Evolutionary conservation across 1,140 invertebrate species (phyloP).

Genomic region (Chionoecetes opilio): DNA sequence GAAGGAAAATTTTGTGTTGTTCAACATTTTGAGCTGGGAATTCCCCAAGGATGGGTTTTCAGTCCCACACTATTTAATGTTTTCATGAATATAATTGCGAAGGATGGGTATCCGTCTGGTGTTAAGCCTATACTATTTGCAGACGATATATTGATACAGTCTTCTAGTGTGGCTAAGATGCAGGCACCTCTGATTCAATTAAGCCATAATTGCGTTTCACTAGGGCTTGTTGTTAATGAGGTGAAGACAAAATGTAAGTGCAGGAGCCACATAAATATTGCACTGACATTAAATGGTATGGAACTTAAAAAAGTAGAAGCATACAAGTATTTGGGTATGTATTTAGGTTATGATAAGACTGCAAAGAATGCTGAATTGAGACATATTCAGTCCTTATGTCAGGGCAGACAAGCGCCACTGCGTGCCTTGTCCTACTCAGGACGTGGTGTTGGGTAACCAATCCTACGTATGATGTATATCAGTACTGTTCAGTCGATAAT

Average conservation of each 20-base stretch:
- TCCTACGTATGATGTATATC: too few relatives aligned
- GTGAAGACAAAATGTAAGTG: not conserved
- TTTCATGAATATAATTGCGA: not conserved
- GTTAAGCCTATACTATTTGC: not conserved
- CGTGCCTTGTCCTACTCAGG: too few relatives aligned
- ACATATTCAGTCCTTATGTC: too few relatives aligned
- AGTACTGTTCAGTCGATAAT: too few relatives aligned
- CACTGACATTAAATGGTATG: not conserved
- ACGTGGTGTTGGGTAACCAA: too few relatives aligned
- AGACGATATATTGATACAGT: constrained; percentile 20
- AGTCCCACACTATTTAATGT: constrained; percentile 45
- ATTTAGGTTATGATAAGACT: not conserved
- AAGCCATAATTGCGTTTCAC: not conserved
- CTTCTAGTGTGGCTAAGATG: not conserved
- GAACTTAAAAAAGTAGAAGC: not conserved
- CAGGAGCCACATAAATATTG: not conserved
- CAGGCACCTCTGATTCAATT: not conserved
- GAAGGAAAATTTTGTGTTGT: not conserved
- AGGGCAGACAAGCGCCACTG: too few relatives aligned
- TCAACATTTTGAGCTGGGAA: not conserved
- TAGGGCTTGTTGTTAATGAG: constrained; percentile 50
- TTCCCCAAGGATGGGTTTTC: constrained; percentile 34
- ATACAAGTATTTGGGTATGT: constrained; percentile 24
- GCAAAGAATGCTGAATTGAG: constrained; percentile 10
- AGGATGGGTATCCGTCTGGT: not conserved